Evolutionary conservation across 2,797 vertebrate species (phyloP).

Genomic region (Falco rusticolus): DNA sequence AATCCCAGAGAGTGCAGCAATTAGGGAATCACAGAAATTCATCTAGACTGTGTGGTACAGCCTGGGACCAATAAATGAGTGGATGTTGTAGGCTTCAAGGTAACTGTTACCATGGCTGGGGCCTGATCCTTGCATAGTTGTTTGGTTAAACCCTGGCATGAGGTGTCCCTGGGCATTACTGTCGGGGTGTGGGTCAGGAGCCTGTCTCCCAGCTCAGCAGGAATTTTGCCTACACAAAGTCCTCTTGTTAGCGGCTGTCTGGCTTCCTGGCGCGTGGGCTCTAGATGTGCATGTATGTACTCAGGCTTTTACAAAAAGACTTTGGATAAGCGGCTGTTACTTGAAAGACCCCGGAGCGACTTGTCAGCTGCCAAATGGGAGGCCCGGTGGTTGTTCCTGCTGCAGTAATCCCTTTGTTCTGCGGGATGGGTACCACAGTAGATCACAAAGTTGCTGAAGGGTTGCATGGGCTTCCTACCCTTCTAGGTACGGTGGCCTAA

Average conservation of each 20-base stretch:
- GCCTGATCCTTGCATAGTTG: fast-evolving
- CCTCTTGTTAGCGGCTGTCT: background rate
- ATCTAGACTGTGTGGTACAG: background rate
- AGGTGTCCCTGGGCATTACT: background rate
- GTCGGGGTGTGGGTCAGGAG: background rate
- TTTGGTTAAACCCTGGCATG: background rate
- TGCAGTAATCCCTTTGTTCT: background rate
- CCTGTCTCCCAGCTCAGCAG: background rate
- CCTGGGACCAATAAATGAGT: background rate
- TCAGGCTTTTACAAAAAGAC: background rate
- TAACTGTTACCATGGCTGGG: background rate
- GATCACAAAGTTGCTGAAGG: slow-evolving; percentile 2
- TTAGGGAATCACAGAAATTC: background rate
- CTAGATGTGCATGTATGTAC: background rate
- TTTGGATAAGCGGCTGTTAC: background rate
- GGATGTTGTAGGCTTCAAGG: background rate
- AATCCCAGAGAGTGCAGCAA: background rate
- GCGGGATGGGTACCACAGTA: background rate
- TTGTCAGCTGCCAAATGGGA: background rate
- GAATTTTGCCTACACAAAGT: background rate
- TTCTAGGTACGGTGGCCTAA: background rate
- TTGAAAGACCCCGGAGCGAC: background rate
- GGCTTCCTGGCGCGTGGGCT: background rate
- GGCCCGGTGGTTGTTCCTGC: background rate
- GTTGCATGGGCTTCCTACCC: background rate